Conservation (phyloP, 2,888 invertebrate genomes). For the Sepioteuthis lessoniana region DNA sequence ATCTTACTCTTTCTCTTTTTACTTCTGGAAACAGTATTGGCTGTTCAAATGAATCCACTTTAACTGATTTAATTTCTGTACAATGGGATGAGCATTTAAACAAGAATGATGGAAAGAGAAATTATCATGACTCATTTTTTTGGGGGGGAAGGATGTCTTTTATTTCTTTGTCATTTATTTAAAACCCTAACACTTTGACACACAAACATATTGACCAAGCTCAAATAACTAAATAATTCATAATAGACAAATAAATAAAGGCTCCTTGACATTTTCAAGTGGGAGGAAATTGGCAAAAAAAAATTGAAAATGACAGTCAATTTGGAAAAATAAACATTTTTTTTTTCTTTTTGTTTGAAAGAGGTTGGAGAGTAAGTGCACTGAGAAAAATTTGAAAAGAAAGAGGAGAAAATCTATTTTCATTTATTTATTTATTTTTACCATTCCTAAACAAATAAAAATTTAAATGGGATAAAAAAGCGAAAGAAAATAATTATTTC, state of each 20-base stretch:
- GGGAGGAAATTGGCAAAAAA: constrained; percentile 20
- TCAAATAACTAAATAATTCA: background rate
- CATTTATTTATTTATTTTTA: background rate
- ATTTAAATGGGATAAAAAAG: background rate
- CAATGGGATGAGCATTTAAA: background rate
- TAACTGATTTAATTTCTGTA: background rate
- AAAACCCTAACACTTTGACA: background rate
- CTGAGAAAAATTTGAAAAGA: background rate
- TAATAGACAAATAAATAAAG: background rate
- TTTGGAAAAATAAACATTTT: background rate
- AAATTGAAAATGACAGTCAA: background rate
- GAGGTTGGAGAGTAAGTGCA: background rate
- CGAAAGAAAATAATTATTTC: background rate
- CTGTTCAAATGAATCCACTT: constrained; percentile 33
- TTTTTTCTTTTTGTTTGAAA: background rate
- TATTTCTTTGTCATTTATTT: background rate
- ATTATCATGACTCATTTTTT: background rate
- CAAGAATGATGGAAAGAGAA: background rate
- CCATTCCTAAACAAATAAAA: background rate
- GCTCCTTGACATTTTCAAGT: constrained; percentile 33
- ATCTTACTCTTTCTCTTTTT: background rate
- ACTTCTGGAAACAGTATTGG: background rate
- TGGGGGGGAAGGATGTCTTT: no score
- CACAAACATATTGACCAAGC: background rate
- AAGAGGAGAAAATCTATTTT: background rate